Evolutionary conservation across 2,797 vertebrate species (phyloP).

Genomic region (Hoplostethus atlanticus): DNA sequence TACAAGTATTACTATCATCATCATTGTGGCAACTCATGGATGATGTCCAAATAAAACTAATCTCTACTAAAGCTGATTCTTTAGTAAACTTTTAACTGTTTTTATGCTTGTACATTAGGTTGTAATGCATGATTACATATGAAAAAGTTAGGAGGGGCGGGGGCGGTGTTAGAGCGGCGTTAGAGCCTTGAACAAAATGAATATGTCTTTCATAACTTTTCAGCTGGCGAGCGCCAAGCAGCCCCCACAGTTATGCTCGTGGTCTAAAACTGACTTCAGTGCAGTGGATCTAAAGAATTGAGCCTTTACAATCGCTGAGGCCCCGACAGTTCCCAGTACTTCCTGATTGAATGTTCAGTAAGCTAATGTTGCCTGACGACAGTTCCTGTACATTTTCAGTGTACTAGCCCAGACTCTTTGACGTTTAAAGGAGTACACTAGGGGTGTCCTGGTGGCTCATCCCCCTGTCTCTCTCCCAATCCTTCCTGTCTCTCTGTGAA

Average conservation of each 20-base stretch:
- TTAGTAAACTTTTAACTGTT: neutral
- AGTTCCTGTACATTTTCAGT: no score
- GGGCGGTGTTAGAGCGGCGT: neutral
- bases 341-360: neutral
- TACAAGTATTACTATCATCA: neutral
- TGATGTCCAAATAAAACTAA: neutral
- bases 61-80: no score
- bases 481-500: no score
- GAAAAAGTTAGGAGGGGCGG: conserved; percentile 1
- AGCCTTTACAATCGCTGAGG: conserved; percentile 26
- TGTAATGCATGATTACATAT: neutral
- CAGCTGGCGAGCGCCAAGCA: neutral
- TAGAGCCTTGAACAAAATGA: conserved; percentile 12
- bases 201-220: conserved; percentile 53
- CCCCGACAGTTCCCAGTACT: neutral
- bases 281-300: neutral
- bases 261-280: conserved; percentile 32
- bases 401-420: no score
- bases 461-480: no score
- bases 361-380: conserved; percentile 8
- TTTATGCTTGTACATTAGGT: neutral
- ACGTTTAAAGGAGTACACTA: no score
- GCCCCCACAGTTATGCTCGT: neutral
- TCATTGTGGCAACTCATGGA: neutral
- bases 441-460: no score